Evolutionary conservation across 2,888 invertebrate genomes (phyloP), one percentile per base, ranked within the genome.

Genomic region (Gryllus longicercus): DNA sequence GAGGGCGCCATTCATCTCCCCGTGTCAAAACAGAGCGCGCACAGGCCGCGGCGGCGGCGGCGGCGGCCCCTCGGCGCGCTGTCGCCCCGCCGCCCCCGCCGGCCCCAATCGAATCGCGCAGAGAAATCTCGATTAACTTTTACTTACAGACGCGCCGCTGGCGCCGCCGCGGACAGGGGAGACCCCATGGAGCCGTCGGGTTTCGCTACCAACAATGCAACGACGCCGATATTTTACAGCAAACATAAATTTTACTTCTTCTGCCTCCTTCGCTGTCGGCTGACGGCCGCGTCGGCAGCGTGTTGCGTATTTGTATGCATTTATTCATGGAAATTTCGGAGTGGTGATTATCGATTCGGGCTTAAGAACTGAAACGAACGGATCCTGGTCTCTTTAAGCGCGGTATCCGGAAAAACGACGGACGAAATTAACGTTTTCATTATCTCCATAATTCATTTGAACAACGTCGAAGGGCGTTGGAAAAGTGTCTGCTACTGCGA

Each of bases 251-350:
- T 63, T 63, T n/a, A 2, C 63, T 38, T 38, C 38, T 38, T 38
- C 8, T 38, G 38, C 38, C 38, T 38, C 38, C 8, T 38, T 38
- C 38, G 38, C 38, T 0, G 4, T 38, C 63, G 63, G 63, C 16
- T 63, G 63, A 63, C 63, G 63, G 63, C 14, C 14, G 63, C n/a
- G 63, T n/a, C 14, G 14, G 63, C 63, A 14, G 63, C n/a, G 63
- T 18, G 63, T 63, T 63, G 63, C 63, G 63, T 63, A 63, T 63
- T 63, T 63, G 63, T 63, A 63, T 63, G 63, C 63, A 63, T 63
- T 63, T 63, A 63, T 63, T 63, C 63, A 63, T 63, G 63, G n/a
- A 63, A 63, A 63, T 63, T 14, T 63, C n/a, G 63, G 63, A 38
- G 16, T 63, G 63, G 63, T 63, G 14, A 63, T 63, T 63, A 63